Evolutionary conservation across 2,113 vertebrate species (phyloP).

Genomic region (Gadus macrocephalus): DNA sequence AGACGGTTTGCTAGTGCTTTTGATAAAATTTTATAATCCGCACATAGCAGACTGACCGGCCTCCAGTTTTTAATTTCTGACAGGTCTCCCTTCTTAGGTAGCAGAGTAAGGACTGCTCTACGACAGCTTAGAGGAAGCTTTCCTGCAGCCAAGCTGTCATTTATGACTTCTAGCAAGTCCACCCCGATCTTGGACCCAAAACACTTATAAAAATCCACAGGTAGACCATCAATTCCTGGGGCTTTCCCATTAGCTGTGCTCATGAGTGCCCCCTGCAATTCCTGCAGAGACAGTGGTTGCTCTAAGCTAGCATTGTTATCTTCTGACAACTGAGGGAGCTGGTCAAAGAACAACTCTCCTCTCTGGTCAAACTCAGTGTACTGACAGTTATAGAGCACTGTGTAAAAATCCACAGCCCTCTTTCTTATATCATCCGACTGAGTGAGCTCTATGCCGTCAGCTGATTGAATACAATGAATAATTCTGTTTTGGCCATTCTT

Average conservation of each 20-base stretch:
- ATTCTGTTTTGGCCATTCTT: not conserved
- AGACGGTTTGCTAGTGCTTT: not conserved
- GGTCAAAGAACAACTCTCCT: not conserved
- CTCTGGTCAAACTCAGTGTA: not conserved
- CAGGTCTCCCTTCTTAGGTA: not conserved
- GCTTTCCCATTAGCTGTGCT: no score
- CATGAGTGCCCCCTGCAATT: no score
- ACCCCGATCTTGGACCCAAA: no score
- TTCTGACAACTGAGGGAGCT: no score
- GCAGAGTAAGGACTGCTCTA: not conserved
- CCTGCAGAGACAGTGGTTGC: no score
- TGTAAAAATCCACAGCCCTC: not conserved
- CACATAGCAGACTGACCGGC: not conserved
- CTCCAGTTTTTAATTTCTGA: not conserved
- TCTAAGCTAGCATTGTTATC: no score
- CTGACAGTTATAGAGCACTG: not conserved
- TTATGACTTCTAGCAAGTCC: no score
- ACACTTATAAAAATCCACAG: no score
- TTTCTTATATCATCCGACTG: no score
- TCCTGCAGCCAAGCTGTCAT: no score
- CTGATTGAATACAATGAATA: not conserved
- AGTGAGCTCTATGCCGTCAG: no score
- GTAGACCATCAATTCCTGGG: no score
- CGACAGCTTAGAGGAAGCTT: not conserved
- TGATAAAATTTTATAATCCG: not conserved